These are phyloP conservation scores for Holothuria scabra DNA, from an alignment of 53 echinoderm and acorn worm genomes.

Conservation along the genomic window DNA sequence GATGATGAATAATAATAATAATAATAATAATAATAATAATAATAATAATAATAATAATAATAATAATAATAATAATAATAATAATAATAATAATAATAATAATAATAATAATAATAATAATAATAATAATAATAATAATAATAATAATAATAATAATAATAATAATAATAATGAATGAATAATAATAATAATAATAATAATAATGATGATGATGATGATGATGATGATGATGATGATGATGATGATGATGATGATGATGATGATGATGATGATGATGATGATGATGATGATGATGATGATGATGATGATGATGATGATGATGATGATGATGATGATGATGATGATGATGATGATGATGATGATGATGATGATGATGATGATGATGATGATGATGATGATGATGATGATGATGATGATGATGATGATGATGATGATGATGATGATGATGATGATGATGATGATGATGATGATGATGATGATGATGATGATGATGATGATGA, in stretches of 20 bases:
- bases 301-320: constrained; percentile 1
- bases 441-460: neutral
- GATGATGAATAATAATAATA: too few relatives aligned
- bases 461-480: neutral
- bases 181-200: too few relatives aligned
- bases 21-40: too few relatives aligned
- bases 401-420: constrained; percentile 1
- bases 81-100: too few relatives aligned
- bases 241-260: constrained; percentile 12
- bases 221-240: neutral
- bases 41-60: too few relatives aligned
- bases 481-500: constrained; percentile 2
- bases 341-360: constrained; percentile 1
- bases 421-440: constrained; percentile 1
- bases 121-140: too few relatives aligned
- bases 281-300: constrained; percentile 1
- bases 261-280: constrained; percentile 4
- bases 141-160: too few relatives aligned
- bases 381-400: constrained; percentile 4
- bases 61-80: too few relatives aligned
- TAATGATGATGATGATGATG: neutral
- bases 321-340: constrained; percentile 4
- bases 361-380: constrained; percentile 1
- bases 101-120: too few relatives aligned
- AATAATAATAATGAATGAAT: too few relatives aligned